These are phyloP conservation scores for Thera britannica DNA, from an alignment of 2,888 invertebrate genomes.

Conservation along the genomic window DNA sequence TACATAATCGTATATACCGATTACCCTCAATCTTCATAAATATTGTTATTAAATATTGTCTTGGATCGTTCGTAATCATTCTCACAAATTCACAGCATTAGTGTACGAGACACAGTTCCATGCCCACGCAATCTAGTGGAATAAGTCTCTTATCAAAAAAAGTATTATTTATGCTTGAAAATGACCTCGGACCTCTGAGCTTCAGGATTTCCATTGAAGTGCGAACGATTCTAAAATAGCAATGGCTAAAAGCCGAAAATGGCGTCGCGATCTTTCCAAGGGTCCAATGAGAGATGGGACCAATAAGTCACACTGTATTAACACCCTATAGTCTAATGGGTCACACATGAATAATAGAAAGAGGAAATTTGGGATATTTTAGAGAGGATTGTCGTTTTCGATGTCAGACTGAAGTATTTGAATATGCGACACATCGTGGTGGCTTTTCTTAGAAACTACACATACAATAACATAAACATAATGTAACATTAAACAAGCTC, in stretches of 20 bases:
- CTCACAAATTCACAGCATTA: too few relatives aligned
- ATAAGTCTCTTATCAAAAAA: too few relatives aligned
- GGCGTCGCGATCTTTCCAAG: slow-evolving; percentile 43
- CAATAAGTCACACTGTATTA: slow-evolving; percentile 80
- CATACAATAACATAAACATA: not conserved
- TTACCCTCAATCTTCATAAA: too few relatives aligned
- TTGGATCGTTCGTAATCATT: too few relatives aligned
- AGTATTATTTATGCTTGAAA: too few relatives aligned
- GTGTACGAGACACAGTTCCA: too few relatives aligned
- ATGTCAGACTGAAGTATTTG: slow-evolving; percentile 29
- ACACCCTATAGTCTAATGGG: slow-evolving; percentile 73
- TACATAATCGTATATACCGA: too few relatives aligned
- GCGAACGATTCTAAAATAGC: slow-evolving; percentile 14
- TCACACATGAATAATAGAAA: slow-evolving; percentile 73
- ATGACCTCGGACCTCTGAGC: too few relatives aligned
- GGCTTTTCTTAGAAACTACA: not conserved
- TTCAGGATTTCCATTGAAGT: not conserved
- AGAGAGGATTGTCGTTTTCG: slow-evolving; percentile 36
- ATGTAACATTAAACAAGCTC: too few relatives aligned
- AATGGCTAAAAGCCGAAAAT: slow-evolving; percentile 29
- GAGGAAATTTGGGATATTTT: slow-evolving; percentile 66
- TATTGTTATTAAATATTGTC: too few relatives aligned
- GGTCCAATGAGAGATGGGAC: slow-evolving; percentile 70
- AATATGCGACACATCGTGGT: slow-evolving; percentile 2
- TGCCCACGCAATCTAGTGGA: too few relatives aligned